These are phyloP conservation scores for Ellobius talpinus DNA, from an alignment of 2,113 vertebrate species.

Conservation along the genomic window DNA sequence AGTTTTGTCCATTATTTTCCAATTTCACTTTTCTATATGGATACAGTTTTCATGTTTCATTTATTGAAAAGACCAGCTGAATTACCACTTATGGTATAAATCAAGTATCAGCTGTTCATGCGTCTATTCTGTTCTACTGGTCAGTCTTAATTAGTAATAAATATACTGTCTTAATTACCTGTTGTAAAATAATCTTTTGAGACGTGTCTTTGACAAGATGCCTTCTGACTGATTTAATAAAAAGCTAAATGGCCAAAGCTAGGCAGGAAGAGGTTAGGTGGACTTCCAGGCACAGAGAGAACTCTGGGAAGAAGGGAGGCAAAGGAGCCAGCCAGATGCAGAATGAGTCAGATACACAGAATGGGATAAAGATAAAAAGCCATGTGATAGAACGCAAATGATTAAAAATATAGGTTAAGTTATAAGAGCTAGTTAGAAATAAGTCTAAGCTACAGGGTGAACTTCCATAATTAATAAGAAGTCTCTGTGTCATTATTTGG, in stretches of 20 bases:
- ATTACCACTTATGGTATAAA: constrained; percentile 5
- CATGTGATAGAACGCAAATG: not conserved
- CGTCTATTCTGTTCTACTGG: not conserved
- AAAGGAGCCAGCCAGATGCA: not conserved
- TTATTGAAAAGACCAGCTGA: constrained; percentile 20
- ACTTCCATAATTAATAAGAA: not conserved
- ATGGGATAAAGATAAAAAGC: not conserved
- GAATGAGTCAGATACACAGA: not conserved
- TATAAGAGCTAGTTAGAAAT: not conserved
- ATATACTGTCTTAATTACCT: constrained; percentile 3
- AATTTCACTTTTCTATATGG: constrained; percentile 45
- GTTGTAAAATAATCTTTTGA: not conserved
- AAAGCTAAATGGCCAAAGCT: not conserved
- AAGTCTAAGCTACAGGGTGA: not conserved
- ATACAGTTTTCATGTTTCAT: not conserved
- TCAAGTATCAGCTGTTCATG: not conserved
- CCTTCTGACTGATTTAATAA: not conserved
- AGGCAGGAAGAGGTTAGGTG: not conserved
- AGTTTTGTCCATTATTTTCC: constrained; percentile 3
- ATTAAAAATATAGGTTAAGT: not conserved
- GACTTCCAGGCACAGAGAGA: not conserved
- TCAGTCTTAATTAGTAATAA: not conserved
- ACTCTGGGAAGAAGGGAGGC: not conserved
- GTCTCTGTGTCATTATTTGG: not conserved
- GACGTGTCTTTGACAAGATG: not conserved